These are phyloP conservation scores for Oscheius sp. DNA, from an alignment of 2,888 invertebrate species.

Conservation along the genomic window DNA sequence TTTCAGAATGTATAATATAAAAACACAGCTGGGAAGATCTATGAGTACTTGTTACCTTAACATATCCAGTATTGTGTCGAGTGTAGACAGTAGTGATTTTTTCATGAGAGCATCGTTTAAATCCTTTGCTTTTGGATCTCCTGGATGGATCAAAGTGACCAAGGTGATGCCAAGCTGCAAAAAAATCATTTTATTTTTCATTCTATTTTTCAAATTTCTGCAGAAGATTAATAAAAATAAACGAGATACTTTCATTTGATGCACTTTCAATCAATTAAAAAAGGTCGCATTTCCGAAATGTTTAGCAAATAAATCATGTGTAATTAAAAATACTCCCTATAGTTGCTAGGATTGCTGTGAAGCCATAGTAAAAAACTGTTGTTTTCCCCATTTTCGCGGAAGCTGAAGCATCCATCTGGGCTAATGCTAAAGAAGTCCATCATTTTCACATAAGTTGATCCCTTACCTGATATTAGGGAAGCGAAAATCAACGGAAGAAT, in stretches of 20 bases:
- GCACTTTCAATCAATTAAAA: too few species aligned
- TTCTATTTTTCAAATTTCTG: too few species aligned
- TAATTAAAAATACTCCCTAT: too few species aligned
- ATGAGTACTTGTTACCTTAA: too few species aligned
- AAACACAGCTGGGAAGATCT: too few species aligned
- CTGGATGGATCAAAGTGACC: constrained; percentile 78
- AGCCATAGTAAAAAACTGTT: constrained; percentile 77
- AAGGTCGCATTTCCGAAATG: too few species aligned
- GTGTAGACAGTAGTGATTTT: constrained; percentile 67
- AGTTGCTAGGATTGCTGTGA: constrained; percentile 77
- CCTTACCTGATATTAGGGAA: constrained; percentile 80
- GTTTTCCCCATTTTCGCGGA: constrained; percentile 75
- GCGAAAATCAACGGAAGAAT: constrained; percentile 88
- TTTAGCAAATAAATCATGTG: neutral
- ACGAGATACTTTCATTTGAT: too few species aligned
- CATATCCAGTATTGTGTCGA: constrained; percentile 88
- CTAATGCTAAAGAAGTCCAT: constrained; percentile 61
- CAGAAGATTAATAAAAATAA: too few species aligned
- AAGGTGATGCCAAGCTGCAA: constrained; percentile 75
- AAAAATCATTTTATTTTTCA: neutral
- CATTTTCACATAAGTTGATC: too few species aligned
- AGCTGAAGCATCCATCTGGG: constrained; percentile 68
- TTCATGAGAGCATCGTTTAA: constrained; percentile 42
- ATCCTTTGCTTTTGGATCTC: constrained; percentile 73
- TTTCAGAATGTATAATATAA: too few species aligned